Base-by-base conservation (phyloP, 2,797 vertebrate genomes). In the Protosalanx chinensis region DNA sequence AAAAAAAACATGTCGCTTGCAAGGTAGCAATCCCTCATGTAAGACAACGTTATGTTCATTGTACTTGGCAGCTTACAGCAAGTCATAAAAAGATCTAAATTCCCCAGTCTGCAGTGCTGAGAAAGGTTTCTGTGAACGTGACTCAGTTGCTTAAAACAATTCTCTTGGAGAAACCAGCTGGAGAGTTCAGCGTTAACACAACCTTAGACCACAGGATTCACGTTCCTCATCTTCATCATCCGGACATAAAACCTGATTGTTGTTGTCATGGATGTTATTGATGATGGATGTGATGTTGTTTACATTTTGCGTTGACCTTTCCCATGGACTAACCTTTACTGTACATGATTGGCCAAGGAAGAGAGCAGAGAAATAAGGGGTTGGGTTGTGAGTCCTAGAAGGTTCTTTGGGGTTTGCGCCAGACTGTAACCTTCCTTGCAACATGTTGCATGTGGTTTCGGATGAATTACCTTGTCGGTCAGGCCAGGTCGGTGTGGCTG, bases 21-120 rank as follows among this genome's bases (percentile, higher is more conserved):
- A 30, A 61, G 23, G 13, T 32, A 30, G 59, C 29, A 61, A n/a
- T 61, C 29, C 29, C 29, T 62, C 51, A 56, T 56, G 16, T 16
- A 56, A 0, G 29, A 33, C 29, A 16, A 15, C 60, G 13, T 15
- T 33, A 18, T 30, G 27, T 32, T 64, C 33, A 64, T 64, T 64
- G 33, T 64, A 16, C n/a, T 64, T 64, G 62, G 62, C 18, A 64
- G 35, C 32, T 64, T 20, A n/a, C 62, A 64, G 18, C 32, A 20
- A 64, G 33, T 20, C 33, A 41, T 64, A 64, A 64, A 20, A 64
- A 35, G 2, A 35, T 8, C 32, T 64, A 3, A 37, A 37, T 64
- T 20, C 62, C 33, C 8, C 37, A 37, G 33, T 37, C 62, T 64
- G 23, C 33, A 30, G 62, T 20, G 32, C 32, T 64, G 16, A 64